These are phyloP conservation scores for Tubiluchus corallicola DNA, from an alignment of 2,888 invertebrate species.

Conservation along the genomic window DNA sequence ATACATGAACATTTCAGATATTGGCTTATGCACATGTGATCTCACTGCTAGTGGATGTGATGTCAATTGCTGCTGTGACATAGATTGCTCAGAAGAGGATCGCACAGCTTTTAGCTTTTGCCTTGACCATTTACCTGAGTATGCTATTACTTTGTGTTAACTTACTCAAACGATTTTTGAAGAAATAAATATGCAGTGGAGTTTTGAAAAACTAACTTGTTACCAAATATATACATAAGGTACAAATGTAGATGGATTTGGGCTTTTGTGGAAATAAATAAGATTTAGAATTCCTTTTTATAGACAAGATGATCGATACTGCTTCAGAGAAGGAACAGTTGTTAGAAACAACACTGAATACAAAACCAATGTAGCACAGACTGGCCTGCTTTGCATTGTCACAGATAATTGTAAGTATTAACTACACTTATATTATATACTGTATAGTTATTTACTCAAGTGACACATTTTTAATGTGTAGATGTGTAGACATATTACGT, in stretches of 20 bases:
- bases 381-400: constrained; percentile 23
- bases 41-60: constrained; percentile 42
- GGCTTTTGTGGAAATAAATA: too few relatives aligned
- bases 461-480: too few relatives aligned
- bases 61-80: constrained; percentile 66
- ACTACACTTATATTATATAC: too few relatives aligned
- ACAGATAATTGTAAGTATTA: constrained; percentile 25
- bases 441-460: too few relatives aligned
- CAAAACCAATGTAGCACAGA: background rate
- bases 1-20: constrained; percentile 23
- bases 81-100: constrained; percentile 45
- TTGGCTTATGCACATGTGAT: constrained; percentile 28
- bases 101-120: constrained; percentile 42
- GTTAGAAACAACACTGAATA: constrained; percentile 7
- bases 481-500: too few relatives aligned
- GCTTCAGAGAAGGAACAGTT: background rate
- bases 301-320: background rate
- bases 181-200: background rate
- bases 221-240: too few relatives aligned
- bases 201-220: too few relatives aligned
- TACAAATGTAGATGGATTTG: too few relatives aligned
- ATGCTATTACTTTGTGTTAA: too few relatives aligned
- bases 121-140: constrained; percentile 12
- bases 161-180: too few relatives aligned
- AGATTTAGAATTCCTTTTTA: too few relatives aligned